These are phyloP conservation scores for Gonatopus flavifemur DNA, from an alignment of 1,140 invertebrate genomes.

Conservation along the genomic window DNA sequence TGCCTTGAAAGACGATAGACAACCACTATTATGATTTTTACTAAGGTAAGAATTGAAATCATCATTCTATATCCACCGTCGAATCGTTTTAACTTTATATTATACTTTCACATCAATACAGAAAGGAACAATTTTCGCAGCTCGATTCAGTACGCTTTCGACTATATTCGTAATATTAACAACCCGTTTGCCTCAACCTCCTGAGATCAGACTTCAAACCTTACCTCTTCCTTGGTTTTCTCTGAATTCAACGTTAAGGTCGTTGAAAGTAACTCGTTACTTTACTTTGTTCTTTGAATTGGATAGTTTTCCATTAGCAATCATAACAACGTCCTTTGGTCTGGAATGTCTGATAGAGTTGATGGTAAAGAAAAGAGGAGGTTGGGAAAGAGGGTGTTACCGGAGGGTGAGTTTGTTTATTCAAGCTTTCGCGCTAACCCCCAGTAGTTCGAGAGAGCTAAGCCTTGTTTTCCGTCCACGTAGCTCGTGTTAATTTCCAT, in stretches of 20 bases:
- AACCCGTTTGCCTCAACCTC: constrained; percentile 27
- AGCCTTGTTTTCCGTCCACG: constrained; percentile 39
- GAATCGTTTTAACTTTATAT: not conserved
- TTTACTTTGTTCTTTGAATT: constrained; percentile 55
- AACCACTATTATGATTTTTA: no score
- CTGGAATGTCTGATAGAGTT: constrained; percentile 35
- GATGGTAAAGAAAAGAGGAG: no score
- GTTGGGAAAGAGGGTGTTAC: constrained; percentile 31
- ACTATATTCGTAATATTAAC: constrained; percentile 41
- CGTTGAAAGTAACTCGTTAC: constrained; percentile 48
- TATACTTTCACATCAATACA: no score
- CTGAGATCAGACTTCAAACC: no score
- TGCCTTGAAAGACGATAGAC: no score
- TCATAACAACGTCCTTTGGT: constrained; percentile 53
- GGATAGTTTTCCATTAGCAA: constrained; percentile 57
- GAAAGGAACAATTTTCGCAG: no score
- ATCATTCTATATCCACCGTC: not conserved
- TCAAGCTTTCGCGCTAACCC: constrained; percentile 37
- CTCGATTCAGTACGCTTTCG: no score
- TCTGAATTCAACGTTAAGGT: constrained; percentile 31
- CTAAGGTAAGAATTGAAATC: no score
- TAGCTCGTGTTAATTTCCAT: constrained; percentile 50
- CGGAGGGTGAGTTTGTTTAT: constrained; percentile 45
- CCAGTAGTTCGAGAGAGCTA: constrained; percentile 36
- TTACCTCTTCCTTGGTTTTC: constrained; percentile 23